phyloP scores from a whole-genome alignment of 2,888 invertebrate species.

The Stenodema calcarata region DNA sequence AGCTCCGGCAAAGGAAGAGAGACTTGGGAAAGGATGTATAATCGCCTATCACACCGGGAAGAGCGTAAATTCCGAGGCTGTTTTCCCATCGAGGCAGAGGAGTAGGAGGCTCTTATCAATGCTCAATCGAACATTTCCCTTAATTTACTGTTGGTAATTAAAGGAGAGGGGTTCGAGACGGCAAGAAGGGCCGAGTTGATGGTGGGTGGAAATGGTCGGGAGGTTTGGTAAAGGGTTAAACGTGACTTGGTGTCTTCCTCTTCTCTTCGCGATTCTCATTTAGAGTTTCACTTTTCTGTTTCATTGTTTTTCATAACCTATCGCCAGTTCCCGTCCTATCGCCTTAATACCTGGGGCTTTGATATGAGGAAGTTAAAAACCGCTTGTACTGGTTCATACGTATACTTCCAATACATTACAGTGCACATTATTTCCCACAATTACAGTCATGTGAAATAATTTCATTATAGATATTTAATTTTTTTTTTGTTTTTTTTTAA shows the following conservation, averaged over 20 bases:
- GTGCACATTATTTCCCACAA: no score
- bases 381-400: no score
- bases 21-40: slow-evolving; percentile 49
- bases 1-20: slow-evolving; percentile 44
- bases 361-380: no score
- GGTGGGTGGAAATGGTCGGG: not conserved
- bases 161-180: slow-evolving; percentile 41
- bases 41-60: slow-evolving; percentile 50
- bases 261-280: not conserved
- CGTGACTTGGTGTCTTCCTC: not conserved
- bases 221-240: slow-evolving; percentile 14
- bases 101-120: slow-evolving; percentile 47
- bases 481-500: no score
- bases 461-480: no score
- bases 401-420: no score
- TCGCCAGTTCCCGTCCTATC: no score
- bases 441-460: no score
- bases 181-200: slow-evolving; percentile 11
- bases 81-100: slow-evolving; percentile 48
- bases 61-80: slow-evolving; percentile 50
- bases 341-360: no score
- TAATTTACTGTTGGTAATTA: slow-evolving; percentile 53
- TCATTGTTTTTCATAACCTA: not conserved
- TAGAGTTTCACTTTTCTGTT: not conserved
- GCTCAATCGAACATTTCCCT: slow-evolving; percentile 54